Evolutionary conservation across 2,113 vertebrate genomes (phyloP), one percentile per base, ranked within the genome.

Genomic region (Carollia perspicillata): DNA sequence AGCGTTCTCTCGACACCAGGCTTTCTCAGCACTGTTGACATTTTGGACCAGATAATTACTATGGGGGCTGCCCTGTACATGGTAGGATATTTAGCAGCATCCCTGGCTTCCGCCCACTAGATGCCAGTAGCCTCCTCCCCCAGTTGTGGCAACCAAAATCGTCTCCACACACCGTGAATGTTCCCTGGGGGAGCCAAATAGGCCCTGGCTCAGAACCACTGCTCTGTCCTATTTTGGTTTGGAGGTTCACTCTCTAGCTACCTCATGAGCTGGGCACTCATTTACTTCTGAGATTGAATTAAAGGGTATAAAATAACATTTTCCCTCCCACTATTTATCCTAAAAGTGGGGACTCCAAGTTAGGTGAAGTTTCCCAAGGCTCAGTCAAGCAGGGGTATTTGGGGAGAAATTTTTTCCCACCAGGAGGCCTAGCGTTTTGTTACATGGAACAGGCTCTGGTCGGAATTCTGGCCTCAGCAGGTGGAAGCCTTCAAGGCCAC

Each of bases 391-490:
- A 79, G 84, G 81, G 83, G 28, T 85, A 49, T 87, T 95, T 77
- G 66, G 49, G 26, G 44, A 26, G 58, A 40, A 89, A 49, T 3
- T 17, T 35, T 80, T 84, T 85, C 85, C 85, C 33, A 66, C 37
- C 75, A 66, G 23, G 87, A 83, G 26, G 71, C 40, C 40, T 71
- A 10, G 42, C 26, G 18, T 69, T 93, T 51, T 83, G 44, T 88
- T 92, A 20, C 53, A 71, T 42, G 92, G 75, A 80, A 71, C 37
- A 44, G n/a, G 55, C 51, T 44, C 72, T 60, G 23, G 30, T 91
- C 68, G 65, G 83, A 81, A 87, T 80, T 94, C 68, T 40, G 68
- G 72, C 47, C 51, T 80, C 63, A 84, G 95, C 90, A 96, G 96
- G 90, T 96, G 78, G 81, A 91, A 80, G 63, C 74, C 90, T 86